Evolutionary conservation across 2,888 invertebrate genomes (phyloP), one percentile per base, ranked within the genome.

Genomic region (Rhagonycha fulva): DNA sequence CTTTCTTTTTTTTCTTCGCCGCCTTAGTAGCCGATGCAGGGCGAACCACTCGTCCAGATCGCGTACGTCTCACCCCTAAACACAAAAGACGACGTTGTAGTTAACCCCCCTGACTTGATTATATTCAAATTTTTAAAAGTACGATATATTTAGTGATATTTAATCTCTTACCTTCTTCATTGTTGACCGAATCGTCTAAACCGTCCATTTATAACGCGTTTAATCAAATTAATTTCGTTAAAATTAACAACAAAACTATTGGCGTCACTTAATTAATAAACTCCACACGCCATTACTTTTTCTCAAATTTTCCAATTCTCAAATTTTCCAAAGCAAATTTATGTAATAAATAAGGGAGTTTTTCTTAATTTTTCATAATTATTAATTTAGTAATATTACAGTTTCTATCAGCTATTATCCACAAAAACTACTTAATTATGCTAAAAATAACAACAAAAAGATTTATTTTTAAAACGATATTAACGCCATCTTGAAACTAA

Each of bases 41-140:
- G 75, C 84, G 80, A 5, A 89, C 85, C 3, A 88, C 82, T 80
- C 91, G 88, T 12, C 91, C 90, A 1, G 92, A 92, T 69, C 92
- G 89, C 14, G 92, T 91, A 61, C 91, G 89, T 70, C 91, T 87
- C 12, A 76, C 76, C 61, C 71, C 78, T 76, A 30, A 7, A 68
- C 26, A 72, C n/a, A 66, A 47, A 9, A 47, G n/a, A 47, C n/a
- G n/a, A 47, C 47, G 47, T 0, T n/a, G 2, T 2, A 32, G n/a
- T 47, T n/a, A 7, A 7, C 7, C n/a, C 47, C 47, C 12, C n/a
- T n/a, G n/a, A 7, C n/a, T 47, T 47, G 47, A n/a, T 47, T 47
- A 47, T 9, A 47, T 0, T 3, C n/a, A n/a, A n/a, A 12, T 47
- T 47, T 47, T n/a, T n/a, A n/a, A 5, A 47, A 47, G 47, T 47